These are phyloP conservation scores for Aplysina aerophoba DNA, from an alignment of 37 sponge, comb jelly and placozoan genomes.

Conservation along the genomic window DNA sequence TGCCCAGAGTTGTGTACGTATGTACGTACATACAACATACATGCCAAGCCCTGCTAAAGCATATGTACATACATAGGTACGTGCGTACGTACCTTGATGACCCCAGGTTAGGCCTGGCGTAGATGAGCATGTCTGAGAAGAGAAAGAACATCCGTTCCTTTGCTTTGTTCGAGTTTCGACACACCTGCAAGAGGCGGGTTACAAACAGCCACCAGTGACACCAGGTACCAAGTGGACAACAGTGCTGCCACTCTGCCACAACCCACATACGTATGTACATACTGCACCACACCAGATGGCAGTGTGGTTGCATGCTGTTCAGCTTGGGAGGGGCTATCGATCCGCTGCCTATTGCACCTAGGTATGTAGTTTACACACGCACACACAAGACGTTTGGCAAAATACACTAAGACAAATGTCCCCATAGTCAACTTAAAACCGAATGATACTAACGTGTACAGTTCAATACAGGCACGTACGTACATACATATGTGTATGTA, in stretches of 20 bases:
- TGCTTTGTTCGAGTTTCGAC: constrained; percentile 55
- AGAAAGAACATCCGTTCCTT: constrained; percentile 80
- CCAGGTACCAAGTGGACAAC: too few species aligned
- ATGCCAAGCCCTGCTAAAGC: not conserved
- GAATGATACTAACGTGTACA: too few species aligned
- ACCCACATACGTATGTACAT: constrained; percentile 30
- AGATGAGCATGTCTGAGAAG: constrained; percentile 83
- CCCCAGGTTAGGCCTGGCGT: constrained; percentile 67
- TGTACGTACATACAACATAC: constrained; percentile 1
- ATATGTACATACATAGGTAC: not conserved
- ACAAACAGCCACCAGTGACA: too few species aligned
- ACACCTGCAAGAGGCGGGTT: constrained; percentile 71
- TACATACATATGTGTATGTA: constrained; percentile 1
- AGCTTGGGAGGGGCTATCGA: too few species aligned
- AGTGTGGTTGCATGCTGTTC: too few species aligned
- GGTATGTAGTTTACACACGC: too few species aligned
- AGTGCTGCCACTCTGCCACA: not conserved
- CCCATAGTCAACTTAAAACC: too few species aligned
- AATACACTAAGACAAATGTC: too few species aligned
- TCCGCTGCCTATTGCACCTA: too few species aligned
- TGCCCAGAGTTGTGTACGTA: not conserved
- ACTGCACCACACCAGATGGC: too few species aligned
- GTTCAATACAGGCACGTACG: not conserved
- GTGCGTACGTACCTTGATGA: constrained; percentile 18
- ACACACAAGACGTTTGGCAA: too few species aligned